Percentiles rank a stretch among this genome's conserved stretches.
phyloP scores from a whole-genome alignment of 2,113 vertebrate species.

The Oryzias melastigma region DNA sequence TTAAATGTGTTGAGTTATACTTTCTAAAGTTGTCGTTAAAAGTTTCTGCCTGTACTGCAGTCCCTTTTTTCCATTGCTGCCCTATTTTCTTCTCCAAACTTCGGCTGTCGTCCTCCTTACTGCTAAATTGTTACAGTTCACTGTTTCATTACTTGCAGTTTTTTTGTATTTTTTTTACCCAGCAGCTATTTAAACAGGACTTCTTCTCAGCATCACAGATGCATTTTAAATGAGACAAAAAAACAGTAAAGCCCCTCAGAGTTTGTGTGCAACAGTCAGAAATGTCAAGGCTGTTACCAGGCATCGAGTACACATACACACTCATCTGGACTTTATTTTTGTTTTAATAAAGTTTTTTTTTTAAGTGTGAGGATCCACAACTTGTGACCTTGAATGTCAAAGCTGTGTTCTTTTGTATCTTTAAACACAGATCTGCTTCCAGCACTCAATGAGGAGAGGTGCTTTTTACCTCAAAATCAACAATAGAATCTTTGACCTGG shows the following conservation, averaged over 20 bases:
- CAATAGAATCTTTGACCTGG: too few species aligned
- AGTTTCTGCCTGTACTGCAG: not conserved
- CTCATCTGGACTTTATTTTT: slow-evolving; percentile 1
- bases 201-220: slow-evolving; percentile 30
- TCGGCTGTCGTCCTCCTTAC: not conserved
- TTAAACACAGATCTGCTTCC: too few species aligned
- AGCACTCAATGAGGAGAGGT: too few species aligned
- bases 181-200: slow-evolving; percentile 45
- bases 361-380: not conserved
- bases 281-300: slow-evolving; percentile 5
- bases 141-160: not conserved
- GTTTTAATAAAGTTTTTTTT: not conserved
- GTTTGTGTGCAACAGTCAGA: slow-evolving; percentile 6
- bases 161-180: slow-evolving; percentile 10
- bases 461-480: too few species aligned
- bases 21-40: too few species aligned
- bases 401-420: too few species aligned
- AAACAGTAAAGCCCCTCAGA: slow-evolving; percentile 38
- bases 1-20: too few species aligned
- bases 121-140: not conserved
- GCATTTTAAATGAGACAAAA: slow-evolving; percentile 58
- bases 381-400: too few species aligned
- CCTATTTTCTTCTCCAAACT: not conserved
- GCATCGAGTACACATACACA: not conserved
- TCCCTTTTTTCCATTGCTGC: not conserved